These are phyloP conservation scores for Hylomyscus alleni DNA, from an alignment of 2,797 vertebrate genomes.

Conservation along the genomic window DNA sequence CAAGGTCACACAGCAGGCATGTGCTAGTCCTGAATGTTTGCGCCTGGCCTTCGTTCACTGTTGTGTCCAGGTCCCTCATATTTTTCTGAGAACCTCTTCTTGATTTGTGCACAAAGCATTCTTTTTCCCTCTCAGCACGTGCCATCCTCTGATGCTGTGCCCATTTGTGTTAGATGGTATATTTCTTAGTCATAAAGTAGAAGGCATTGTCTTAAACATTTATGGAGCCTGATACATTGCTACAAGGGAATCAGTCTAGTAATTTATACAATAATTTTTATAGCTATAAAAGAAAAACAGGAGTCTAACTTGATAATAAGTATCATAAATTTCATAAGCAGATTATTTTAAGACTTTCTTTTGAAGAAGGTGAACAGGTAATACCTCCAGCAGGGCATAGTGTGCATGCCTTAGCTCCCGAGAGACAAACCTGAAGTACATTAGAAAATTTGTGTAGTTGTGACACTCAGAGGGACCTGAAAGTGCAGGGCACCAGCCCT, in stretches of 20 bases:
- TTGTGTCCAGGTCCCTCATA: not conserved
- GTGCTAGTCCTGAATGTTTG: not conserved
- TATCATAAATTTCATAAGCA: slow-evolving; percentile 22
- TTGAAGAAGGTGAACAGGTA: not conserved
- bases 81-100: not conserved
- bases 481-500: not conserved
- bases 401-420: not conserved
- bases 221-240: not conserved
- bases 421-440: not conserved
- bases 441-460: not conserved
- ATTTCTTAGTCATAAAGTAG: not conserved
- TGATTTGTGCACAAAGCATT: not conserved
- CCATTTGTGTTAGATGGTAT: not conserved
- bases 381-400: not conserved
- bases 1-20: not conserved
- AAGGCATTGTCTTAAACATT: not conserved
- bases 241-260: not conserved
- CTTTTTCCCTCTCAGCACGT: not conserved
- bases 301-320: not conserved
- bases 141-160: not conserved
- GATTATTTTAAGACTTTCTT: not conserved
- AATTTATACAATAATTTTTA: slow-evolving; percentile 4
- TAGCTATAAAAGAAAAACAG: not conserved
- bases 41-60: not conserved
- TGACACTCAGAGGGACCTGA: not conserved